phyloP scores from a whole-genome alignment of 2,888 invertebrate species.

The Odontomyia ornata region DNA sequence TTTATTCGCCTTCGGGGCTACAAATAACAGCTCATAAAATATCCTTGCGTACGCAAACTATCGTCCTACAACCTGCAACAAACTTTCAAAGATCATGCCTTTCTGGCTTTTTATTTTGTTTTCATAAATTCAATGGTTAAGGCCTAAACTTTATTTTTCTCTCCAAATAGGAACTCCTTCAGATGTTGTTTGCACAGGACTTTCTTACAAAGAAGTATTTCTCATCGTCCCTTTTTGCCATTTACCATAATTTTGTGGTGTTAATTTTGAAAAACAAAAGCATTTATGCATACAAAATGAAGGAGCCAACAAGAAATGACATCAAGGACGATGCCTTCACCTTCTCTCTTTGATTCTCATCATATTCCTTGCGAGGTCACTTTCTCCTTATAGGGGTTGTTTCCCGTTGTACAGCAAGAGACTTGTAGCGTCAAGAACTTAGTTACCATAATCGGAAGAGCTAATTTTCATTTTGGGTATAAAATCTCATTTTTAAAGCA shows the following conservation, averaged over 20 bases:
- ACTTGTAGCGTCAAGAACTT: constrained; percentile 2
- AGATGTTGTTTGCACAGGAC: neutral
- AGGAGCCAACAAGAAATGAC: neutral
- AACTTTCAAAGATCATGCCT: too few relatives aligned
- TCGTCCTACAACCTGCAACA: too few relatives aligned
- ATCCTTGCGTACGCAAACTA: too few relatives aligned
- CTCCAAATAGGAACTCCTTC: neutral
- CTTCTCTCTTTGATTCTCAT: neutral
- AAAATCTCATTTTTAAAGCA: neutral
- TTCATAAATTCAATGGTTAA: neutral
- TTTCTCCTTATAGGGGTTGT: neutral
- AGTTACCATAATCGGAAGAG: constrained; percentile 23
- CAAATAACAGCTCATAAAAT: too few relatives aligned
- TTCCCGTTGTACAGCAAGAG: neutral
- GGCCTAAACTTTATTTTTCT: neutral
- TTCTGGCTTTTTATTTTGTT: too few relatives aligned
- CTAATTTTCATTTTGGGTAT: constrained; percentile 26
- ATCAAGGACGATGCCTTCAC: neutral
- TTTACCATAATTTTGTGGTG: constrained; percentile 5
- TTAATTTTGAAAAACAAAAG: constrained; percentile 24
- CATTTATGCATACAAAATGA: constrained; percentile 6
- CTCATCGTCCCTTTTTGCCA: neutral
- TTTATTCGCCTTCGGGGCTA: too few relatives aligned
- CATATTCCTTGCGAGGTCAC: neutral
- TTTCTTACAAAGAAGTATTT: neutral